Base-by-base conservation (phyloP, 2,888 invertebrate genomes). In the Caradrina clavipalpis region DNA sequence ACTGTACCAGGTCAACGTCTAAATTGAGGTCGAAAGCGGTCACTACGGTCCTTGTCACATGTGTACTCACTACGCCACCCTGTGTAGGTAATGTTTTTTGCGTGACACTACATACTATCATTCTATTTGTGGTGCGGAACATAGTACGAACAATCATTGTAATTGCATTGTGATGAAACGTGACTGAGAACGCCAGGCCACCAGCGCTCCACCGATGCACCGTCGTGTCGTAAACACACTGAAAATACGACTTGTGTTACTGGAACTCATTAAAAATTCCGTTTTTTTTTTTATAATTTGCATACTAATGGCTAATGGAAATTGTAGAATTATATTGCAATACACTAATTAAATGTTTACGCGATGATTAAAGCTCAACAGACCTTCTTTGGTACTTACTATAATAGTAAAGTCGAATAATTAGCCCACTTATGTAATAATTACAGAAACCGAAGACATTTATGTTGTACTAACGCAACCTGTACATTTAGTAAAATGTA, bases 11-110 rank as follows among this genome's bases (percentile, higher is more conserved):
- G 92, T 92, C 91, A 93, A 87, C 71, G 86, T 83, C 83, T 87
- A 91, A 93, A 93, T 92, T 94, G 93, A 89, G 92, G 92, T 94
- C 93, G 90, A 86, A 92, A 85, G 88, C 88, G 92, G 90, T 89
- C 91, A 89, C 81, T 84, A 84, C 88, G 86, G 76, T 80, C 82
- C 84, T 84, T 76, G 88, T 77, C 86, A 83, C 77, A 77, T 78
- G 82, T 77, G 79, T 69, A 76, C 69, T 55, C 59, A 73, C 73
- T 81, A 84, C 76, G 78, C 82, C 79, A 85, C 82, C 83, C 80
- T 79, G 31, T 80, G 47, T 73, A 50, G 15, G 17, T 45, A 45
- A 73, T 75, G 53, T 63, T 59, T 74, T 71, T 71, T 74, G 72
- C 74, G 65, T 66, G 65, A 42, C 59, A 57, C 65, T 49, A 67